These are phyloP conservation scores for Hippocampus abdominalis DNA, from an alignment of 2,113 vertebrate genomes.

Conservation along the genomic window DNA sequence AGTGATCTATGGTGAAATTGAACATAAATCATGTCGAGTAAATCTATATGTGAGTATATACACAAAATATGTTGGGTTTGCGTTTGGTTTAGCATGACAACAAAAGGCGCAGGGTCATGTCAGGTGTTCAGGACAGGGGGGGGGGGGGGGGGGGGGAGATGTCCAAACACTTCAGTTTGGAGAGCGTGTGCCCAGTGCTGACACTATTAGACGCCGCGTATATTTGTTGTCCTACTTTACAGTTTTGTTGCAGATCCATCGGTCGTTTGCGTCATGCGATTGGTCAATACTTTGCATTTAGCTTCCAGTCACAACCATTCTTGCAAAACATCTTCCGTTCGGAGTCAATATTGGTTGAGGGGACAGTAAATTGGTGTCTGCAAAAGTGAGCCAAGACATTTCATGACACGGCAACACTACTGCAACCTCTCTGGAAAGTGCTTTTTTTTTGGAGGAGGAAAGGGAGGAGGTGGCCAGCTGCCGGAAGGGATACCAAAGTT, in stretches of 20 bases:
- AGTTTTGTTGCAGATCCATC: not conserved
- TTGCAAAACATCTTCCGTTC: constrained; percentile 2
- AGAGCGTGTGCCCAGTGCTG: not conserved
- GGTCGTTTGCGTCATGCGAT: not conserved
- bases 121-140: constrained; percentile 24
- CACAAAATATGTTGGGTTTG: not conserved
- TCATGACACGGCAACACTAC: constrained; percentile 5
- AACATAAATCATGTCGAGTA: not conserved
- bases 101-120: not conserved
- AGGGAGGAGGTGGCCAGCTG: constrained; percentile 1
- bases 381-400: not conserved
- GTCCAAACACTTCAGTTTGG: constrained; percentile 19
- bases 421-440: not conserved
- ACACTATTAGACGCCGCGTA: not conserved
- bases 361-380: not conserved
- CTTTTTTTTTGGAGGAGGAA: not conserved
- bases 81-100: not conserved
- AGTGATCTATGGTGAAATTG: not conserved
- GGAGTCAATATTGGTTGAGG: not conserved
- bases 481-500: not conserved
- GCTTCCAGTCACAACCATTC: not conserved
- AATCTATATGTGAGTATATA: not conserved
- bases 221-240: too few species aligned
- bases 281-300: not conserved
- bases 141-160: constrained; percentile 3